phyloP scores from a whole-genome alignment of 2,888 invertebrate genomes.

The Antheraea assamensis region DNA sequence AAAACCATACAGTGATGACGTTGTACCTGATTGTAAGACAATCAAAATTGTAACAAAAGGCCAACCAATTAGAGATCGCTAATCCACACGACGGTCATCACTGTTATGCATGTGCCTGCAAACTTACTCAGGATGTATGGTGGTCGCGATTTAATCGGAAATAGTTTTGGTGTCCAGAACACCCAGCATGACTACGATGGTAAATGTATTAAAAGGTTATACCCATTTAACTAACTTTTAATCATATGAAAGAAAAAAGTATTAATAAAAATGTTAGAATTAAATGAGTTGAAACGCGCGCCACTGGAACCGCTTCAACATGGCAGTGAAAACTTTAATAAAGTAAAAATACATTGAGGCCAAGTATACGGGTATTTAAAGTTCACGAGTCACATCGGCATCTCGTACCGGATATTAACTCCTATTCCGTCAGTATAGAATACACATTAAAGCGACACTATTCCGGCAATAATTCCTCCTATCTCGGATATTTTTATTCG shows the following conservation, averaged over 20 bases:
- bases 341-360: slow-evolving; percentile 19
- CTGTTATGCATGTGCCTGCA: too few relatives aligned
- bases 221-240: not conserved
- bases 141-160: too few relatives aligned
- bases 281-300: slow-evolving; percentile 5
- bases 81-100: too few relatives aligned
- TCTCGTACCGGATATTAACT: slow-evolving; percentile 26
- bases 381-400: slow-evolving; percentile 13
- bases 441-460: slow-evolving; percentile 5
- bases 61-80: too few relatives aligned
- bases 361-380: slow-evolving; percentile 20
- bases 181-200: too few relatives aligned
- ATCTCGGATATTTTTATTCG: slow-evolving; percentile 24
- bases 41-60: too few relatives aligned
- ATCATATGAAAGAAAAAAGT: not conserved
- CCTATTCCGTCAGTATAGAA: slow-evolving; percentile 18
- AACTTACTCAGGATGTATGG: too few relatives aligned
- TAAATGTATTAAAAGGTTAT: not conserved
- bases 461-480: slow-evolving; percentile 20
- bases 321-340: slow-evolving; percentile 38
- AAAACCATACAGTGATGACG: too few relatives aligned
- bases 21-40: too few relatives aligned
- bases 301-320: slow-evolving; percentile 24
- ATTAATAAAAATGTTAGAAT: slow-evolving; percentile 7
- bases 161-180: too few relatives aligned